phyloP scores from a whole-genome alignment of 1,140 invertebrate genomes.

The Chironomus striatipennis region DNA sequence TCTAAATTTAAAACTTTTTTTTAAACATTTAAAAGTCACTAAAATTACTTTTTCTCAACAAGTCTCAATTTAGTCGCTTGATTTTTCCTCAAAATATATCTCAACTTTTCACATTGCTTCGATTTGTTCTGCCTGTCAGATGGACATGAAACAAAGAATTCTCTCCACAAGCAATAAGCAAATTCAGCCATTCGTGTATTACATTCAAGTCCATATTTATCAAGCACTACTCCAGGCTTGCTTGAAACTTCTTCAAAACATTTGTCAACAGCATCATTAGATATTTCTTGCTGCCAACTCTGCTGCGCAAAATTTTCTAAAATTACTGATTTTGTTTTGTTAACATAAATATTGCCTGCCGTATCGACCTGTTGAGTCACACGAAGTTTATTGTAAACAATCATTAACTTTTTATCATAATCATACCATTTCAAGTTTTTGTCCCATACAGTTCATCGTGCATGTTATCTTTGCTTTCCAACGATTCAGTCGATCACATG shows the following conservation, averaged over 20 bases:
- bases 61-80: no score
- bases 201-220: background rate
- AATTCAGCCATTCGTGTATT: slow-evolving; percentile 1
- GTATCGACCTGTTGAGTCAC: background rate
- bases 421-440: background rate
- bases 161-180: background rate
- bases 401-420: background rate
- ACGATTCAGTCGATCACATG: background rate
- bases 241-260: background rate
- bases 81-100: background rate
- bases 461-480: background rate
- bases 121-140: background rate
- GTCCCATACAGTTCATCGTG: background rate
- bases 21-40: no score
- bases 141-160: background rate
- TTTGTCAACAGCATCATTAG: background rate
- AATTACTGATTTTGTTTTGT: background rate
- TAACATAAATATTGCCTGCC: background rate
- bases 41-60: no score
- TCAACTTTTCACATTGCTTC: background rate
- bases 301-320: background rate
- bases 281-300: background rate
- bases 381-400: background rate
- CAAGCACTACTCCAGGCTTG: background rate
- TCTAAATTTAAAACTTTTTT: background rate